Evolutionary conservation across 2,113 vertebrate genomes (phyloP).

Genomic region (Oplegnathus fasciatus): DNA sequence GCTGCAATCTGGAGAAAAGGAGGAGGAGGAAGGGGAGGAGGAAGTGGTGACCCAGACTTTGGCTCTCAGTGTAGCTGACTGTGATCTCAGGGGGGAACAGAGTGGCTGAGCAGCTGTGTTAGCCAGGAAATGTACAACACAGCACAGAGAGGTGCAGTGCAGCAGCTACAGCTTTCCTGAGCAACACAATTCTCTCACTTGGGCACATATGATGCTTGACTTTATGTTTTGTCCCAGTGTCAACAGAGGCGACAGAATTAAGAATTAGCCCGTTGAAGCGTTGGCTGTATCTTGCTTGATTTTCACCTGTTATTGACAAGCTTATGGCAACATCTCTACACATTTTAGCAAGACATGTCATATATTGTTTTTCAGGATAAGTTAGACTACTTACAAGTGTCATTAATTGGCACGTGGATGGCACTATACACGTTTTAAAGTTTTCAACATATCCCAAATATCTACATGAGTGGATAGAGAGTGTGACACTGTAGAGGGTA

Average conservation of each 20-base stretch:
- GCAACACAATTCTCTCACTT: background rate
- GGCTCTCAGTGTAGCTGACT: constrained; percentile 55
- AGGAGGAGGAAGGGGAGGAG: constrained; percentile 48
- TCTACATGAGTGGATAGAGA: background rate
- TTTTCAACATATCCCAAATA: background rate
- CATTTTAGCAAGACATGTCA: too few relatives aligned
- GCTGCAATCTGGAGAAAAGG: constrained; percentile 60
- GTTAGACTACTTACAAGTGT: background rate
- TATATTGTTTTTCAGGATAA: too few relatives aligned
- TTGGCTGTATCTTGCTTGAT: background rate
- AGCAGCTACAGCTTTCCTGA: constrained; percentile 9
- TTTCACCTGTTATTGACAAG: background rate
- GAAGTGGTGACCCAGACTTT: constrained; percentile 54
- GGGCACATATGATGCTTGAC: background rate
- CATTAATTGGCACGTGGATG: too few relatives aligned
- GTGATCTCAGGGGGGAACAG: constrained; percentile 28
- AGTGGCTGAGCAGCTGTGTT: constrained; percentile 50
- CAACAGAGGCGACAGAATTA: background rate
- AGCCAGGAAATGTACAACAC: constrained; percentile 49
- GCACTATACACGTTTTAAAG: background rate
- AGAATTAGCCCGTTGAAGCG: background rate
- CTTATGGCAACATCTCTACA: background rate
- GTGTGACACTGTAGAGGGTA: too few relatives aligned
- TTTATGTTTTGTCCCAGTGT: background rate
- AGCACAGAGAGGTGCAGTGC: constrained; percentile 17